phyloP scores from a whole-genome alignment of 2,797 vertebrate genomes.

The Gallirallus australis region DNA sequence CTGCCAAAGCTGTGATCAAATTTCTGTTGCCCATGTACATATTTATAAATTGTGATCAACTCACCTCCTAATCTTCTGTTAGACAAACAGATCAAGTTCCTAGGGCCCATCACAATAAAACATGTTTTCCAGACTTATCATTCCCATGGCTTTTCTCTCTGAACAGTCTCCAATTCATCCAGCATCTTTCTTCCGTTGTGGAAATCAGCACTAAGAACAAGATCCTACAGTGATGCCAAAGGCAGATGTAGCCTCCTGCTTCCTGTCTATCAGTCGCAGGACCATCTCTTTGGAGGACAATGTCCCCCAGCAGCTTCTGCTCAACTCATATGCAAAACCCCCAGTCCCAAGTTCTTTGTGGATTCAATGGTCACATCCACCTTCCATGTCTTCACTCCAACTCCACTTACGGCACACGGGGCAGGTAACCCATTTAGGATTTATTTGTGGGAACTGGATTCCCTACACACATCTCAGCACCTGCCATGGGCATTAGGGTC shows the following conservation, averaged over 20 bases:
- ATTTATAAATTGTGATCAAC: constrained; percentile 23
- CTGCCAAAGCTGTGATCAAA: neutral
- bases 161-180: neutral
- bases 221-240: neutral
- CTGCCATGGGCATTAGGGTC: neutral
- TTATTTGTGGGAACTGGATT: neutral
- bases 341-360: neutral
- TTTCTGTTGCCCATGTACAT: neutral
- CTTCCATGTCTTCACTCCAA: too few species aligned
- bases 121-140: neutral
- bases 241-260: neutral
- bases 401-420: too few species aligned
- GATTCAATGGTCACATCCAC: neutral
- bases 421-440: neutral
- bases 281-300: neutral
- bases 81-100: neutral
- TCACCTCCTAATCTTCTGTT: neutral
- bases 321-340: accelerated
- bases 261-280: neutral
- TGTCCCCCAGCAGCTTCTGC: neutral
- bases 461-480: accelerated
- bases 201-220: neutral
- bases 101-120: neutral
- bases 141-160: neutral
- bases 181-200: neutral